phyloP scores from a whole-genome alignment of 1,140 invertebrate species.

The Drosophila lacteicornis region DNA sequence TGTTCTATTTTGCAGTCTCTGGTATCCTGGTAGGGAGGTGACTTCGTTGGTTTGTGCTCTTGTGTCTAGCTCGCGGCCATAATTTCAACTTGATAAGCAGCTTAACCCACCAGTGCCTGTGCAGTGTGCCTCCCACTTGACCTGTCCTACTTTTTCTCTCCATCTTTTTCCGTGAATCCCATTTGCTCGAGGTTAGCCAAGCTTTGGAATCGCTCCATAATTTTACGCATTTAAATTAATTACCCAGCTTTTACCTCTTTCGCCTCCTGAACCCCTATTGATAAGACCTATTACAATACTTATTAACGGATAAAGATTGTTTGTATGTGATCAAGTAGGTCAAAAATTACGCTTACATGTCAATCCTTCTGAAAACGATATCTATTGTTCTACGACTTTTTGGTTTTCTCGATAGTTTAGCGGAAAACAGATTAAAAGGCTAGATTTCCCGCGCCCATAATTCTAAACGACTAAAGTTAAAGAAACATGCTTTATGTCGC shows the following conservation, averaged over 20 bases:
- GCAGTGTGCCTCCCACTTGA: slow-evolving; percentile 49
- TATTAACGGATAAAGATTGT: too few relatives aligned
- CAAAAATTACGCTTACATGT: too few relatives aligned
- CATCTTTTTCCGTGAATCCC: slow-evolving; percentile 20
- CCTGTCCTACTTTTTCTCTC: slow-evolving; percentile 24
- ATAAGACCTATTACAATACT: too few relatives aligned
- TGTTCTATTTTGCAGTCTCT: slow-evolving; percentile 44
- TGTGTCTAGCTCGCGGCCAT: slow-evolving; percentile 80
- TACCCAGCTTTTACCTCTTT: slow-evolving; percentile 29
- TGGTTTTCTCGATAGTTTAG: too few relatives aligned
- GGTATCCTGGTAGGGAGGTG: slow-evolving; percentile 44
- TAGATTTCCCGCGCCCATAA: too few relatives aligned
- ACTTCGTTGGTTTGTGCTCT: slow-evolving; percentile 58
- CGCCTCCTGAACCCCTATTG: background rate
- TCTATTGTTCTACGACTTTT: too few relatives aligned
- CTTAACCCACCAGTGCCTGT: slow-evolving; percentile 66
- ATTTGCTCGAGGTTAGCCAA: slow-evolving; percentile 51
- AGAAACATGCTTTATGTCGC: too few relatives aligned
- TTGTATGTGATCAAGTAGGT: too few relatives aligned
- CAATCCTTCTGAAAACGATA: too few relatives aligned
- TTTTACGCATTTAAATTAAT: slow-evolving; percentile 78
- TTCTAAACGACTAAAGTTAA: too few relatives aligned
- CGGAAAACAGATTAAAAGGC: too few relatives aligned
- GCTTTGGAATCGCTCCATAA: slow-evolving; percentile 69
- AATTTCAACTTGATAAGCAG: slow-evolving; percentile 83